Evolutionary conservation across 2,888 invertebrate genomes (phyloP), one percentile per base, ranked within the genome.

Genomic region (Limnephilus auricula): DNA sequence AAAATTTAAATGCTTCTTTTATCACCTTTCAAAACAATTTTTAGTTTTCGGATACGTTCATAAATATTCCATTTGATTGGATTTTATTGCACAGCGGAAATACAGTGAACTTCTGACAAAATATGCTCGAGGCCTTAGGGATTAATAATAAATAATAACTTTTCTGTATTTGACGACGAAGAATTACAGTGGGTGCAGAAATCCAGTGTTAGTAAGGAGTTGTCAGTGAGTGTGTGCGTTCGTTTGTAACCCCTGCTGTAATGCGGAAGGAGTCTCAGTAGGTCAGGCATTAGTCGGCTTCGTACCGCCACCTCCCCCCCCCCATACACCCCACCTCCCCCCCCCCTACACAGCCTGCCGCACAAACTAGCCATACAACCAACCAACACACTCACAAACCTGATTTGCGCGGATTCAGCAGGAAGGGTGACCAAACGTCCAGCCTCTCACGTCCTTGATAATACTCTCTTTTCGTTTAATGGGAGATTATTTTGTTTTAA

Each of bases 251-350:
- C 31, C 15, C 90, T 65, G 65, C 65, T 25, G 65, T 65, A 65
- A 90, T 79, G 90, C 90, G 90, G 90, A 90, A 90, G 90, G 82
- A 37, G 10, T 5, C 79, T 84, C 65, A 90, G 90, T 90, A 86
- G 90, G 90, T 90, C 90, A 90, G 37, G 86, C 90, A 32, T 85
- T 85, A 85, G 85, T 34, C 85, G 30, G 85, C 37, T 84, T 82
- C 34, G 25, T 40, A 85, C 40, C 84, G 30, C 37, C 37, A 45
- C 84, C 32, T 37, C 32, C 32, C 83, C 4, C 25, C 34, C 84
- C 50, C 45, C 50, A 0, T 25, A 5, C 25, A 0, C 0, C 25
- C 25, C 18, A 6, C 65, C 6, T 5, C 18, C 15, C 50, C 50
- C 0, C 15, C 45, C 45, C 13, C 45, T 4, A 15, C 6, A 5